Conservation (phyloP, 2,113 vertebrate species). For the Myotis lucifugus region DNA sequence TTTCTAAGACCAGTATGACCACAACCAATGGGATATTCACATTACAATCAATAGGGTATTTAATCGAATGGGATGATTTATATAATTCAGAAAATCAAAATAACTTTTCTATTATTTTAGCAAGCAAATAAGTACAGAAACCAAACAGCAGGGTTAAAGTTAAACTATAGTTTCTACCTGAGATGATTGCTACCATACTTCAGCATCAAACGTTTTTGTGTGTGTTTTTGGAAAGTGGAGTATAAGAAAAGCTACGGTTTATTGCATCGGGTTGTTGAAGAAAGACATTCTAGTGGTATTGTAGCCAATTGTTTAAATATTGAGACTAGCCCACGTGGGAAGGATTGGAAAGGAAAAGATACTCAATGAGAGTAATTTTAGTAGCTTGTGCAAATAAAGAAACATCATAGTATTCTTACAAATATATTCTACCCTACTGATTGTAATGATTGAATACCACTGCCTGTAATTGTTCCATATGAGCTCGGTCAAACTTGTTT, state of each 20-base stretch:
- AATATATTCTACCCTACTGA: not conserved
- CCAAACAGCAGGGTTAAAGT: too few relatives aligned
- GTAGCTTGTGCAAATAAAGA: conserved; percentile 33
- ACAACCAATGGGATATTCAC: too few relatives aligned
- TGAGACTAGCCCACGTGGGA: not conserved
- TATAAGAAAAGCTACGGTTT: not conserved
- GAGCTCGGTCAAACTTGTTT: not conserved
- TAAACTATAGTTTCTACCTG: too few relatives aligned
- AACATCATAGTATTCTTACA: conserved; percentile 13
- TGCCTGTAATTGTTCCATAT: not conserved
- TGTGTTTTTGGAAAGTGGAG: not conserved
- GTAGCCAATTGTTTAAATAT: not conserved
- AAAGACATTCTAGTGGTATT: not conserved
- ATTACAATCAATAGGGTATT: too few relatives aligned
- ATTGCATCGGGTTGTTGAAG: not conserved
- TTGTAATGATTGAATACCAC: not conserved
- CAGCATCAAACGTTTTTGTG: not conserved
- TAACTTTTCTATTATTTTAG: too few relatives aligned
- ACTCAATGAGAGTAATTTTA: not conserved
- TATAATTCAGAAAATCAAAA: too few relatives aligned
- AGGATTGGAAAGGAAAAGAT: conserved; percentile 25
- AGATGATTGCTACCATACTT: too few relatives aligned
- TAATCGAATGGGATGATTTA: too few relatives aligned
- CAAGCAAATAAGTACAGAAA: too few relatives aligned
- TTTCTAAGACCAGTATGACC: too few relatives aligned